Percentiles rank a stretch among this genome's conserved stretches.
phyloP scores from a whole-genome alignment of 2,797 vertebrate species.

The Leptoclinus maculatus region DNA sequence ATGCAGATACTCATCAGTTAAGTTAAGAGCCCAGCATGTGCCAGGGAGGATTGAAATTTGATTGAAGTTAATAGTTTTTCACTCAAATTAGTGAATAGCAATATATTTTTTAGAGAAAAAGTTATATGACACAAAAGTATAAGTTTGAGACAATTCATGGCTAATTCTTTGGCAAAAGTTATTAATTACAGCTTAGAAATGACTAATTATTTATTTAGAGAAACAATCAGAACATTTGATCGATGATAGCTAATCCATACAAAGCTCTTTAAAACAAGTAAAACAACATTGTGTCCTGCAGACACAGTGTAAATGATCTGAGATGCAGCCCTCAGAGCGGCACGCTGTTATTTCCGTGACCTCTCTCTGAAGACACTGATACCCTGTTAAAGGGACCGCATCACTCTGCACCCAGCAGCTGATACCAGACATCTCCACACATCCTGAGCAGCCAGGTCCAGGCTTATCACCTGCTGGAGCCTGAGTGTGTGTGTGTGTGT shows the following conservation, averaged over 20 bases:
- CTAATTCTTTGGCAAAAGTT: neutral
- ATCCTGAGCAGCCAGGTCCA: constrained; percentile 10
- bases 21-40: too few relatives aligned
- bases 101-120: neutral
- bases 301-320: constrained; percentile 20
- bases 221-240: neutral
- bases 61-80: too few relatives aligned
- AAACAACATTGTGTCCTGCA: constrained; percentile 10
- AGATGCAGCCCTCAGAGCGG: constrained; percentile 1
- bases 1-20: neutral
- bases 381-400: constrained; percentile 45
- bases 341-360: constrained; percentile 60
- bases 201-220: neutral
- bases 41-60: too few relatives aligned
- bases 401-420: constrained; percentile 70
- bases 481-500: neutral
- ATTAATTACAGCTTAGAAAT: neutral
- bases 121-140: too few relatives aligned
- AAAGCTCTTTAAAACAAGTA: constrained; percentile 9
- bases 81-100: neutral
- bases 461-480: constrained; percentile 21
- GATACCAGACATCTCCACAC: constrained; percentile 48
- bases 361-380: constrained; percentile 53
- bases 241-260: neutral
- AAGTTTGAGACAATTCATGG: neutral